Conservation (phyloP, 2,797 vertebrate genomes). For the Nothura maculosa region DNA sequence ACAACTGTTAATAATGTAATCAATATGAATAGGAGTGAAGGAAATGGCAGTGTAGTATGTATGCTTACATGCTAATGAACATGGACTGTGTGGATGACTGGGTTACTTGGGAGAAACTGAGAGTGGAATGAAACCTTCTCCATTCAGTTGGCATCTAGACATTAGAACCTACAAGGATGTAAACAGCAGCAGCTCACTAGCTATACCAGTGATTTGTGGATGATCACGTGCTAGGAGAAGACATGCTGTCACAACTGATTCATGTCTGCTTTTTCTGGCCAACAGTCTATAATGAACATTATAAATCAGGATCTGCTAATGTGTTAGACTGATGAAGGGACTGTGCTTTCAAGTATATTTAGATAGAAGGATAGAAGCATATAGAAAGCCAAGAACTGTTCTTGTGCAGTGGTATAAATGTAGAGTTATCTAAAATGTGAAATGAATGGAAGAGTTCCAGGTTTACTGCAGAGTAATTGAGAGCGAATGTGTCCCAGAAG, state of each 20-base stretch:
- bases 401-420: background rate
- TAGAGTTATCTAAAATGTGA: background rate
- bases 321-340: background rate
- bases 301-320: constrained; percentile 3
- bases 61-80: constrained; percentile 22
- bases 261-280: constrained; percentile 33
- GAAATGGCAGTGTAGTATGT: constrained; percentile 6
- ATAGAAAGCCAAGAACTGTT: background rate
- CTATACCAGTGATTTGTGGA: background rate
- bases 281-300: background rate
- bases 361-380: background rate
- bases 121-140: background rate
- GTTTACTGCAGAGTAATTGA: background rate
- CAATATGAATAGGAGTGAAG: background rate
- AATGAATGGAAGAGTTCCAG: background rate
- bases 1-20: constrained; percentile 48
- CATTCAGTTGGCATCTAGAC: background rate
- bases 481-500: background rate
- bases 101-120: background rate
- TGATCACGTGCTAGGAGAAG: background rate
- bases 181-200: background rate
- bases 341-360: background rate
- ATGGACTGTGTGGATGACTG: background rate
- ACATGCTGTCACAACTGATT: constrained; percentile 25
- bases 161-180: background rate